phyloP scores from a whole-genome alignment of 2,888 invertebrate genomes.

The Azorinus chamasolen region DNA sequence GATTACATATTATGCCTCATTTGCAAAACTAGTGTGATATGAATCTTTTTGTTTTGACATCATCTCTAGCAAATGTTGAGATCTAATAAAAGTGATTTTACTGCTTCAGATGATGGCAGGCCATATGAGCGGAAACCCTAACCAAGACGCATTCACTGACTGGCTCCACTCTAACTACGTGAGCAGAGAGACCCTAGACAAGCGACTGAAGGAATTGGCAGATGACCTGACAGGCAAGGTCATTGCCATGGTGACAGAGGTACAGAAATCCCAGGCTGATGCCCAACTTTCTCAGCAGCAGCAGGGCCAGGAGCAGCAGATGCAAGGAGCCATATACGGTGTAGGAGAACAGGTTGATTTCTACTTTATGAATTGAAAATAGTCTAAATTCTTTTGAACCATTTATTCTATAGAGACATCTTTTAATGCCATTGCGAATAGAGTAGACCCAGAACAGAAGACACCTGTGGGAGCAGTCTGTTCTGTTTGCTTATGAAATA shows the following conservation, averaged over 20 bases:
- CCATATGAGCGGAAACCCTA: slow-evolving; percentile 61
- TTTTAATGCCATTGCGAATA: too few species aligned
- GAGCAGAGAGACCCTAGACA: slow-evolving; percentile 71
- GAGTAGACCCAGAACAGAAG: too few species aligned
- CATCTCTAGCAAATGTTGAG: too few species aligned
- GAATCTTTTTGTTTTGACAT: too few species aligned
- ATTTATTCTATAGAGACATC: too few species aligned
- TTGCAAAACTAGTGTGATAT: too few species aligned
- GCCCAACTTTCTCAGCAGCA: slow-evolving; percentile 18
- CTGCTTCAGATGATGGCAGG: slow-evolving; percentile 70
- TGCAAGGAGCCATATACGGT: slow-evolving; percentile 35
- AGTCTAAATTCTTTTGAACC: too few species aligned
- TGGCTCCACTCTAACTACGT: slow-evolving; percentile 76
- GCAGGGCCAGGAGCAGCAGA: slow-evolving; percentile 25
- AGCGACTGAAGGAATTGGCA: slow-evolving; percentile 66
- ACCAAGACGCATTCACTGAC: slow-evolving; percentile 63
- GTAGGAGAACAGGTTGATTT: slow-evolving; percentile 61
- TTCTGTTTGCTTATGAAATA: too few species aligned
- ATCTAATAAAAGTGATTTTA: too few species aligned
- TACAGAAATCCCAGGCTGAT: slow-evolving; percentile 31
- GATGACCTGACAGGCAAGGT: slow-evolving; percentile 71
- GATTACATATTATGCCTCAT: too few species aligned
- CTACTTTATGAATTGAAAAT: not conserved
- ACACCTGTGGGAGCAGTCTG: too few species aligned
- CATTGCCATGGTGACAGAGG: slow-evolving; percentile 58